Percentiles rank a stretch among this genome's conserved stretches.
Evolutionary conservation across 1,140 invertebrate species (phyloP).

Genomic region (Ctenoplectra terminalis): DNA sequence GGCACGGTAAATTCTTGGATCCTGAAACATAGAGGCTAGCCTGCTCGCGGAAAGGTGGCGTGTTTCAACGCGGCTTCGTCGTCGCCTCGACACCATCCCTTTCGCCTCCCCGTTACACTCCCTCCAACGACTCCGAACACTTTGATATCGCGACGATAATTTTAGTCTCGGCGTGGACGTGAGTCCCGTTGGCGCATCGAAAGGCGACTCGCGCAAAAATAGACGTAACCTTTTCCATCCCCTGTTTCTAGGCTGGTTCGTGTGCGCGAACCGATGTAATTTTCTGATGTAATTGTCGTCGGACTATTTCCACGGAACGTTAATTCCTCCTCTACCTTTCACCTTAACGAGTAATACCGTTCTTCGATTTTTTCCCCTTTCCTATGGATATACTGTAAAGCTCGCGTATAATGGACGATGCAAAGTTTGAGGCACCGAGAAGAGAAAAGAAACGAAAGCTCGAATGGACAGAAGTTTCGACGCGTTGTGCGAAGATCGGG

Average conservation of each 20-base stretch:
- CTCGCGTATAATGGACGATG: not conserved
- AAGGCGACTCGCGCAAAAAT: constrained; percentile 42
- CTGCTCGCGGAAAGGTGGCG: constrained; percentile 2
- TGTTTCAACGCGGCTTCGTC: not conserved
- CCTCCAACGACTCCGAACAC: not conserved
- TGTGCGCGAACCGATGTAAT: constrained; percentile 6
- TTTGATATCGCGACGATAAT: constrained; percentile 31
- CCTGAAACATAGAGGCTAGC: constrained; percentile 32
- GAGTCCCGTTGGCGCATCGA: constrained; percentile 2
- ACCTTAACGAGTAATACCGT: not conserved
- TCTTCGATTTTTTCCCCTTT: not conserved
- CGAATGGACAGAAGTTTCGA: not conserved
- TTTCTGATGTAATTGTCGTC: not conserved
- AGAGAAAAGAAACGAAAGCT: not conserved
- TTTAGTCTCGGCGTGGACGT: constrained; percentile 14
- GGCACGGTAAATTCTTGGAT: constrained; percentile 61
- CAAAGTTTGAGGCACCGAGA: not conserved
- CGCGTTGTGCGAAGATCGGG: constrained; percentile 1
- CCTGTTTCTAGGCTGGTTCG: not conserved
- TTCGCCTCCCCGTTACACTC: not conserved
- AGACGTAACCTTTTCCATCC: constrained; percentile 39
- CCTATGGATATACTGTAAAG: not conserved
- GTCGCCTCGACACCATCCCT: too few species aligned
- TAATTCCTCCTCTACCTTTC: not conserved
- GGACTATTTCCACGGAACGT: not conserved